Evolutionary conservation across 2,888 invertebrate genomes (phyloP).

Genomic region (Eristalinus aeneus): DNA sequence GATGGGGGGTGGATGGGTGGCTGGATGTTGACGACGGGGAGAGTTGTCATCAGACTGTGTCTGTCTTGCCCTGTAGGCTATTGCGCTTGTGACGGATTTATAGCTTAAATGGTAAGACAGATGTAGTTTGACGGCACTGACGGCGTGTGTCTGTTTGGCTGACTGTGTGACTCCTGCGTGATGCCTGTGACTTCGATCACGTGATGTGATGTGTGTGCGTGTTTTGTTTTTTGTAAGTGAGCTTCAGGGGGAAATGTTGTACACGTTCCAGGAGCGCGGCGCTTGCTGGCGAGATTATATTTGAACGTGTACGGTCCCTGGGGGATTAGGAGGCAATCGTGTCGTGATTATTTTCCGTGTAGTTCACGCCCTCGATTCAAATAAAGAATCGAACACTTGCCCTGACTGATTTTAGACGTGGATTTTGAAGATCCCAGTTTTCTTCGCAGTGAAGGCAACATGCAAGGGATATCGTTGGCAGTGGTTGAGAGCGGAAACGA

Average conservation of each 20-base stretch:
- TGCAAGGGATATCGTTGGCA: no score
- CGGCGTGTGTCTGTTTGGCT: slow-evolving; percentile 1
- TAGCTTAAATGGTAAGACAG: slow-evolving; percentile 69
- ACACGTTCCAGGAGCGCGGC: background rate
- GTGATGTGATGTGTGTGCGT: background rate
- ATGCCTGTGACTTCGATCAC: background rate
- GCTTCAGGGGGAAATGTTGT: background rate
- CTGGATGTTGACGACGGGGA: slow-evolving; percentile 28
- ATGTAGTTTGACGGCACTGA: slow-evolving; percentile 54
- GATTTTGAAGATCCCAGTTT: background rate
- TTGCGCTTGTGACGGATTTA: slow-evolving; percentile 63
- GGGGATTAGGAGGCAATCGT: background rate
- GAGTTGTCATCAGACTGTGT: slow-evolving; percentile 53
- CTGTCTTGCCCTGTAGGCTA: slow-evolving; percentile 70
- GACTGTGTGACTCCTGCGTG: background rate
- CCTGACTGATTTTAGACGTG: background rate
- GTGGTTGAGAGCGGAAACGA: no score
- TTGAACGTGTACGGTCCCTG: background rate
- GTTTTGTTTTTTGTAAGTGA: background rate
- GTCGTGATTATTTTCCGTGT: background rate
- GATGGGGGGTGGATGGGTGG: background rate
- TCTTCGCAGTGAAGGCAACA: no score
- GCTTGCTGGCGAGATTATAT: background rate
- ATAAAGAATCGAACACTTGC: background rate
- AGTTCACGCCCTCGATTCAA: background rate